Evolutionary conservation across 2,888 invertebrate species (phyloP).

Genomic region (Acanthoscelides obtectus): DNA sequence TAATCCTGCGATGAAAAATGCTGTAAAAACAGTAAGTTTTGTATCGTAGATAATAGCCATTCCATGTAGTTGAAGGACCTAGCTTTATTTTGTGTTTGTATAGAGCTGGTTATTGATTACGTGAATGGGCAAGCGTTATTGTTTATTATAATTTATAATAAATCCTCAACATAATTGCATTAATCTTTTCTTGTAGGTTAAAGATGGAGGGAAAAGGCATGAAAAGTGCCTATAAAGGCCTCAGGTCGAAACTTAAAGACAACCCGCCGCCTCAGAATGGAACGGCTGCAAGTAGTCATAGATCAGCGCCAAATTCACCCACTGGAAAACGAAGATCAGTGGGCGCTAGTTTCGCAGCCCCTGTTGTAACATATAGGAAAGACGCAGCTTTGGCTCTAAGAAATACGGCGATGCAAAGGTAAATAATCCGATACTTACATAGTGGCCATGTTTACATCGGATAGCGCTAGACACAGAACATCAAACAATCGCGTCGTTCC

Average conservation of each 20-base stretch:
- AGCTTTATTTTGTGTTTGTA: no score
- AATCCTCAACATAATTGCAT: no score
- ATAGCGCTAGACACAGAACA: no score
- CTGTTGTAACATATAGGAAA: conserved; percentile 43
- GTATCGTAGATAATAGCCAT: no score
- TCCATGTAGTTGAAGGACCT: no score
- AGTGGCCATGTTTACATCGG: no score
- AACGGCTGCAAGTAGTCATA: conserved; percentile 41
- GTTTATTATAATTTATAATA: no score
- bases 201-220: conserved; percentile 71
- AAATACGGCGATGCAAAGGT: conserved; percentile 41
- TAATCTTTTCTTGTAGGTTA: no score
- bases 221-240: conserved; percentile 72
- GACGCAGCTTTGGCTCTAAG: conserved; percentile 41
- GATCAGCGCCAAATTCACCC: conserved; percentile 65
- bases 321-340: conserved; percentile 50
- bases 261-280: conserved; percentile 42
- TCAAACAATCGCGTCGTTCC: no score
- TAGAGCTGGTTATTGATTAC: no score
- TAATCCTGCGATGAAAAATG: conserved; percentile 89
- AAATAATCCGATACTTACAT: no score
- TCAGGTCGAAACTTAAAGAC: conserved; percentile 60
- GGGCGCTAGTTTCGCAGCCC: conserved; percentile 37
- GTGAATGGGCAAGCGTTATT: no score
- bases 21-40: conserved; percentile 92